Base-by-base conservation (phyloP, 1,140 invertebrate species). In the Brachystomella parvula region DNA sequence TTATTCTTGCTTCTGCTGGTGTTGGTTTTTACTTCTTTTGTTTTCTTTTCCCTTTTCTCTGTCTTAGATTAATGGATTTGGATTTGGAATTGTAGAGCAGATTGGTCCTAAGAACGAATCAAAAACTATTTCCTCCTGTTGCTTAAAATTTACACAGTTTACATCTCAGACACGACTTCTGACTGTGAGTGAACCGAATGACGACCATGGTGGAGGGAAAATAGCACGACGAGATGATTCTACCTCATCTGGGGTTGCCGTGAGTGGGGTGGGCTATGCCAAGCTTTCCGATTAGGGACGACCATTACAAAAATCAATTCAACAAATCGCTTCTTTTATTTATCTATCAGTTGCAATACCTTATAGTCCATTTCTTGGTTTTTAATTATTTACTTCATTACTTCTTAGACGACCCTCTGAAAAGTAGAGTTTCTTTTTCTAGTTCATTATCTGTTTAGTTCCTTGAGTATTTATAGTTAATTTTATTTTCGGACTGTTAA, bases 21-120 rank as follows among this genome's bases (percentile, higher is more conserved):
- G 24, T 61, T 58, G 49, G 49, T 47, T 61, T 61, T 66, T 61
- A 44, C 44, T 66, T 65, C 61, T 26, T 62, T 69, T 62, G 60
- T 64, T 62, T 59, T 69, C 64, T 63, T 59, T 69, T 49, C 57
- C 28, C 21, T 39, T 63, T 57, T 56, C 61, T 44, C 15, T 39
- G 29, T 47, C 32, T 29, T 61, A 65, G 57, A 60, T 28, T 58
- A 68, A 65, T 49, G 63, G 47, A 64, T 64, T 30, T 33, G 59
- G 57, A 47, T 61, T 64, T 29, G 29, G 58, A 39, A 65, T 19
- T 9, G 15, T 53, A 53, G 49, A 53, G 49, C 49, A 53, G 24
- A 15, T 6, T 53, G 49, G 24, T 6, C 12, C 21, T 15, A 15
- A 53, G n/a, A n/a, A n/a, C 12, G 49, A 53, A 15, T 19, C 15